These are phyloP conservation scores for Carassius gibelio DNA, from an alignment of 2,113 vertebrate species.

Conservation along the genomic window DNA sequence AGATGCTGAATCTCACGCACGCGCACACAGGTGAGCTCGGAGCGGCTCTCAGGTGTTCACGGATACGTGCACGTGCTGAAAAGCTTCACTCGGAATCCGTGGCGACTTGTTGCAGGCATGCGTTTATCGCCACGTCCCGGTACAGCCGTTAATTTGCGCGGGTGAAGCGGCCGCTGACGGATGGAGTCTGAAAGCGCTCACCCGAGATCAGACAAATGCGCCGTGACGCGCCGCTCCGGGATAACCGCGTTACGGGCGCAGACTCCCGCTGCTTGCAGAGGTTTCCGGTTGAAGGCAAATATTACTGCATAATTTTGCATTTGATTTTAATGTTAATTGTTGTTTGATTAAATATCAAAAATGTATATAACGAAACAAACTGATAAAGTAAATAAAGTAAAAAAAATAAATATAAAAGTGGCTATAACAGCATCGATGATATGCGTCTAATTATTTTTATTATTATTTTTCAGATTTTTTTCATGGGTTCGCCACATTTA, in stretches of 20 bases:
- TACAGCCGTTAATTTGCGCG: constrained; percentile 25
- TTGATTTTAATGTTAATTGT: neutral
- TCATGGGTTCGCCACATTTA: neutral
- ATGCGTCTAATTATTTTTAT: neutral
- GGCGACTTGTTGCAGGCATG: constrained; percentile 23
- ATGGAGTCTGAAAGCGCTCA: constrained; percentile 53
- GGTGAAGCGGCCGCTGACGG: constrained; percentile 49
- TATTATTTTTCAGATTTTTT: neutral
- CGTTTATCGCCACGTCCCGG: constrained; percentile 17
- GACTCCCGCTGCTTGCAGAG: neutral
- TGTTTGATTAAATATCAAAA: neutral
- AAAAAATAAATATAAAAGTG: no score
- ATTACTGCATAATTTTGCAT: neutral
- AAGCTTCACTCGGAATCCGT: neutral
- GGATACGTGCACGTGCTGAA: constrained; percentile 3
- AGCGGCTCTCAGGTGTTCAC: neutral
- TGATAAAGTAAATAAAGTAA: no score
- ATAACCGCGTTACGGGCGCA: constrained; percentile 25
- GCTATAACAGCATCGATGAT: neutral
- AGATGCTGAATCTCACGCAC: no score
- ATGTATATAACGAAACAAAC: no score
- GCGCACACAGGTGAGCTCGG: no score
- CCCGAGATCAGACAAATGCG: constrained; percentile 56
- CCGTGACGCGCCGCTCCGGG: constrained; percentile 54
- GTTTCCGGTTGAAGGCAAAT: neutral